Base-by-base conservation (phyloP, 2,113 vertebrate genomes). In the Beaufortia kweichowensis region DNA sequence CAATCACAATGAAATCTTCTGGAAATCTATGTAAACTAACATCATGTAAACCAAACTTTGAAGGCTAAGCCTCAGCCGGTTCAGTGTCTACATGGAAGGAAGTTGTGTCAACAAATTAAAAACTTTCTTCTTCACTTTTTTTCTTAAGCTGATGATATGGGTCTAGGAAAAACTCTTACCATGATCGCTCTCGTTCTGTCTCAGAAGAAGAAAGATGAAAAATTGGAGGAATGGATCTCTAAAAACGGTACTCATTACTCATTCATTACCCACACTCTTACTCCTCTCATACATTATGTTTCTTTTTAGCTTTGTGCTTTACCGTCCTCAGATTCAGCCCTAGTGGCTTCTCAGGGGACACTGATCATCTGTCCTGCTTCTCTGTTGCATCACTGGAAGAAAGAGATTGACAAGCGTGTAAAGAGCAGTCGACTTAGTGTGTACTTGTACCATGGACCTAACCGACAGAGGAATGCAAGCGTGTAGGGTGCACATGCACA, bases 381-480 rank as follows among this genome's bases (percentile, higher is more conserved):
- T n/a, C 90, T 99, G 84, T 79, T 98, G 78, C 95, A 99, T 82
- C 97, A 98, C 53, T 99, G 97, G 97, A 96, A 95, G 87, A 96
- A 93, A 2, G 97, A 99, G 87, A 91, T 98, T 2, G 94, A 95
- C 17, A 91, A 86, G 83, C 90, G 28, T 0, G 94, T 98, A 8
- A 86, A 77, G 81, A 79, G 7, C 17, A 88, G 81, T 61, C 90
- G 55, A 31, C 87, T 98, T 62, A 92, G 86, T 10, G 90, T 98
- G 43, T 96, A 31, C 68, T 89, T 99, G 79, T 98, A 99, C 86
- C 96, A 98, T 0, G 97, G 97, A 1, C 78, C 95, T 69, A 94
- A 89, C 83, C 82, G 97, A 19, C 91, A 93, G 39, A 95, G 77
- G 15, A 90, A 86, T 5, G 87, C 93, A 15, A 84, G 80, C 61